phyloP scores from a whole-genome alignment of 2,888 invertebrate species.

The Pheosia tremula region DNA sequence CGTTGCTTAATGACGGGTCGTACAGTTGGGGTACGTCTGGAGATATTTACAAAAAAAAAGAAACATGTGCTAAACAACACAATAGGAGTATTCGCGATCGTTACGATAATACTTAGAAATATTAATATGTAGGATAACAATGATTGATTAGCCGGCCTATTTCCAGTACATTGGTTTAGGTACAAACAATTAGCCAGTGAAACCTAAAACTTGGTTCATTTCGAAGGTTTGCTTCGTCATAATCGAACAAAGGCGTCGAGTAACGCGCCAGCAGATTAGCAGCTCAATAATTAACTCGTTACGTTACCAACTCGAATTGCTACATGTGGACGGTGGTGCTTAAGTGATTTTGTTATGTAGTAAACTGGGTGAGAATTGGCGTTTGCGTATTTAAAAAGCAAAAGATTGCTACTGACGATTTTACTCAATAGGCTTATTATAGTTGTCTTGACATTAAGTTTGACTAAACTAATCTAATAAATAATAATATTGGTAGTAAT shows the following conservation, averaged over 20 bases:
- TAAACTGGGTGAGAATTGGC: conserved; percentile 3
- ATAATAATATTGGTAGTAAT: too few relatives aligned
- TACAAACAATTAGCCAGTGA: conserved; percentile 1
- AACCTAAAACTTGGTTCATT: conserved; percentile 3
- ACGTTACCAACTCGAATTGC: conserved; percentile 5
- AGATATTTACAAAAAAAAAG: too few relatives aligned
- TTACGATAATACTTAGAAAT: not conserved
- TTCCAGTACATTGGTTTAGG: conserved; percentile 5
- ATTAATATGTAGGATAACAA: conserved; percentile 1
- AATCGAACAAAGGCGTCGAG: conserved; percentile 2
- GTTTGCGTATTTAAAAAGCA: not conserved
- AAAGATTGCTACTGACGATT: too few relatives aligned
- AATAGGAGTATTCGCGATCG: too few relatives aligned
- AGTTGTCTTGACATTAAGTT: too few relatives aligned
- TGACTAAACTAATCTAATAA: too few relatives aligned
- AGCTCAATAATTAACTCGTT: conserved; percentile 14
- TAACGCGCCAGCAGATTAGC: conserved; percentile 6
- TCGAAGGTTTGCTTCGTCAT: conserved; percentile 4
- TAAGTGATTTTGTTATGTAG: not conserved
- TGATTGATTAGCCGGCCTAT: conserved; percentile 6
- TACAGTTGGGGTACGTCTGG: too few relatives aligned
- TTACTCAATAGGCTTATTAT: too few relatives aligned
- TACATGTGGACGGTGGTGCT: not conserved
- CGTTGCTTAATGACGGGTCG: too few relatives aligned
- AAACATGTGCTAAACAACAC: too few relatives aligned